Conservation (phyloP, 37 sponge, comb jelly and placozoan species). For the Corticium candelabrum region DNA sequence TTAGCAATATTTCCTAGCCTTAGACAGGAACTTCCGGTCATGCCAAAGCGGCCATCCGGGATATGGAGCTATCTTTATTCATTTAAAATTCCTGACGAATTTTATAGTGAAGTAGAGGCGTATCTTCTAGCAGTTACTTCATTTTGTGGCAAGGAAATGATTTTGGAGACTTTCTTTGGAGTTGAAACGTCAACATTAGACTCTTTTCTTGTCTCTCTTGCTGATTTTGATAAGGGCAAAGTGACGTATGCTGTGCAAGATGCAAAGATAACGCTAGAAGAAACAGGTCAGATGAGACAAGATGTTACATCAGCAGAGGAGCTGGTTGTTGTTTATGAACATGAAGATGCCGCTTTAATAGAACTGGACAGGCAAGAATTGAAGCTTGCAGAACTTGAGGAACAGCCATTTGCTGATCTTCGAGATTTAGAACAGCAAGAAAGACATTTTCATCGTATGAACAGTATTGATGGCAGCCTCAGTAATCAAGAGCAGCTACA, state of each 20-base stretch:
- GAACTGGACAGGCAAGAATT: background rate
- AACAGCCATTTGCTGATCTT: background rate
- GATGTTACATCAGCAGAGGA: background rate
- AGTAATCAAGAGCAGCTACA: background rate
- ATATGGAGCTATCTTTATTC: background rate
- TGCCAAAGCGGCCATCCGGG: background rate
- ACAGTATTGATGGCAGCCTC: background rate
- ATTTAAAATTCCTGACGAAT: background rate
- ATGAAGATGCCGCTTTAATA: background rate
- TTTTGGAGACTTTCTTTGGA: background rate
- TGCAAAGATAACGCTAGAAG: background rate
- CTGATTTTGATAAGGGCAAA: background rate
- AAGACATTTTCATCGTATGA: background rate
- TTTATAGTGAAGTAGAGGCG: background rate
- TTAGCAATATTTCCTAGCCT: background rate
- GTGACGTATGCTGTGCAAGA: background rate
- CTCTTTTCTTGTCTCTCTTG: background rate
- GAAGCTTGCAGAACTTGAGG: background rate
- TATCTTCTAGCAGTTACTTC: background rate
- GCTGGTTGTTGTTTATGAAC: background rate
- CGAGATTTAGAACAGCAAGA: background rate
- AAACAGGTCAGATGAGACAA: background rate
- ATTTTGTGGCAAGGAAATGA: background rate
- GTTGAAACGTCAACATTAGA: background rate
- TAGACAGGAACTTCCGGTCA: background rate